phyloP scores from a whole-genome alignment of 2,888 invertebrate genomes.

The Pristionchus japonicus region DNA sequence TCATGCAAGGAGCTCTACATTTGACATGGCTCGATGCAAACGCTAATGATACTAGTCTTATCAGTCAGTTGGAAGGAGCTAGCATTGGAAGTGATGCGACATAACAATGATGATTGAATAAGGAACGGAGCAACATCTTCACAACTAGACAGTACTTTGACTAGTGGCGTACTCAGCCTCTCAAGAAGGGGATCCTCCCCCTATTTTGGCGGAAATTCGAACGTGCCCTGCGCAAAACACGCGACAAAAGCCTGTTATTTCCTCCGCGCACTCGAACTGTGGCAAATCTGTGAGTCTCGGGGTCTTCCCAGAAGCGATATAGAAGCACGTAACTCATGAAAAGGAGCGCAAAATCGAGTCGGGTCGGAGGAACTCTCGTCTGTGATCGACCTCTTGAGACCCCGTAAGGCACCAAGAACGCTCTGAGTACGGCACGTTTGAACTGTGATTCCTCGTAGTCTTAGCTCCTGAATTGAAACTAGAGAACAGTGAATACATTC shows the following conservation, averaged over 20 bases:
- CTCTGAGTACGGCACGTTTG: too few species aligned
- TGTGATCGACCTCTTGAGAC: not conserved
- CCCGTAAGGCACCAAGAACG: not conserved
- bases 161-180: too few species aligned
- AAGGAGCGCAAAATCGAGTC: not conserved
- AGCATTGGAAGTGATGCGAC: too few species aligned
- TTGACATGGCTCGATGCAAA: too few species aligned
- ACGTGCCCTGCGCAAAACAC: not conserved
- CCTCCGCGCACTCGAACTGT: not conserved
- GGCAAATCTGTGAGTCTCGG: not conserved
- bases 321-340: not conserved
- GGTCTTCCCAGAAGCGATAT: not conserved
- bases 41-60: too few species aligned
- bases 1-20: too few species aligned
- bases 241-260: not conserved
- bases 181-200: not conserved
- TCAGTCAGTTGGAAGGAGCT: too few species aligned
- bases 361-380: not conserved
- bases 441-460: too few species aligned
- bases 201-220: not conserved
- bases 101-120: too few species aligned
- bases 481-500: not conserved
- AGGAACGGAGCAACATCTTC: too few species aligned
- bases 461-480: too few species aligned
- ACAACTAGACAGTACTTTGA: not conserved